A percentile compares a stretch with the other conserved stretches of the same genome.
Conservation (phyloP, 2,888 invertebrate species). For the Pammene fasciana region DNA sequence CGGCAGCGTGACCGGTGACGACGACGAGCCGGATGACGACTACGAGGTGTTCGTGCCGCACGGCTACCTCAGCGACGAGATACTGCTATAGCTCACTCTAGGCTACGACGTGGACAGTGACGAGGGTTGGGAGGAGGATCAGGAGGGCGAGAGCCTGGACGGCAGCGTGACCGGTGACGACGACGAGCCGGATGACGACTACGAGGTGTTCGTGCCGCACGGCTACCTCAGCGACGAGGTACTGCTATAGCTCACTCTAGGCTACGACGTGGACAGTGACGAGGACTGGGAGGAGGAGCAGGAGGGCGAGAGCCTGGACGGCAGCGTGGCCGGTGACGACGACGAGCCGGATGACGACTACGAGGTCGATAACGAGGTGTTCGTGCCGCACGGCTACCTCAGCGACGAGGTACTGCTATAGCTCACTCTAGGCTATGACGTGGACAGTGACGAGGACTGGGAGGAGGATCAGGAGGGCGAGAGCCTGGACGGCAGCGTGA, state of each 20-base stretch:
- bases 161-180: too few relatives aligned
- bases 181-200: slow-evolving; percentile 93
- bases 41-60: slow-evolving; percentile 99
- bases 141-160: too few relatives aligned
- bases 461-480: slow-evolving; percentile 98
- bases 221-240: slow-evolving; percentile 96
- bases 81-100: slow-evolving; percentile 74
- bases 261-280: slow-evolving; percentile 97
- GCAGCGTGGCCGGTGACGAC: slow-evolving; percentile 92
- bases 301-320: slow-evolving; percentile 93
- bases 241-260: slow-evolving; percentile 78
- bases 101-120: slow-evolving; percentile 98
- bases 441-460: slow-evolving; percentile 98
- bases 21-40: slow-evolving; percentile 92
- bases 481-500: slow-evolving; percentile 90
- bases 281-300: slow-evolving; percentile 99
- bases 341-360: slow-evolving; percentile 93
- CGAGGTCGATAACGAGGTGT: slow-evolving; percentile 96
- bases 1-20: slow-evolving; percentile 92
- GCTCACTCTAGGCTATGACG: slow-evolving; percentile 97
- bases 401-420: slow-evolving; percentile 89
- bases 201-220: slow-evolving; percentile 98
- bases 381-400: slow-evolving; percentile 97
- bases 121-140: slow-evolving; percentile 99
- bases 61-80: slow-evolving; percentile 95